phyloP scores from a whole-genome alignment of 1,140 invertebrate genomes.

The Trichonephila inaurata region DNA sequence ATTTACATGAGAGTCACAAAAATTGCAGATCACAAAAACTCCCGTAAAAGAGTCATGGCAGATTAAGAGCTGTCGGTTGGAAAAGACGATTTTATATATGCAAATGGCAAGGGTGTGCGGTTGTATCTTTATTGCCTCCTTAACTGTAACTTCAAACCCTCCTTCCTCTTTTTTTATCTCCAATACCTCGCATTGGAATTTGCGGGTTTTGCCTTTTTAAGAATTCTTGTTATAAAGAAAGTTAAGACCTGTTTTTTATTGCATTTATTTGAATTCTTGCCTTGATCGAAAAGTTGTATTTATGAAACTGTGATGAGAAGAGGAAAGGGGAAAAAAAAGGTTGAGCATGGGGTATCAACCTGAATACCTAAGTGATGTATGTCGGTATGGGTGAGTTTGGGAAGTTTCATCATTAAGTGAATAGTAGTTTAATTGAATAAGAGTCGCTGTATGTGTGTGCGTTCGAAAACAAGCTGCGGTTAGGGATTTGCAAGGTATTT shows the following conservation, averaged over 20 bases:
- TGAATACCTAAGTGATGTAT: not conserved
- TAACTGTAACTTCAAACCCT: constrained; percentile 37
- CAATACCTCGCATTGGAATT: constrained; percentile 19
- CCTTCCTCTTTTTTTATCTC: not conserved
- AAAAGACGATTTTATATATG: constrained; percentile 56
- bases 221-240: constrained; percentile 38
- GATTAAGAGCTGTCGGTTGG: constrained; percentile 45
- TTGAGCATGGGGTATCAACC: not conserved
- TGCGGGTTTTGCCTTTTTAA: constrained; percentile 52
- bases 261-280: constrained; percentile 48
- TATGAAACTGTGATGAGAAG: not conserved
- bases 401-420: constrained; percentile 9
- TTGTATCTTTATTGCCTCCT: constrained; percentile 60
- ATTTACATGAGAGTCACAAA: constrained; percentile 57
- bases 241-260: constrained; percentile 56
- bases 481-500: not conserved
- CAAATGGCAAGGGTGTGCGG: constrained; percentile 44
- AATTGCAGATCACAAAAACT: constrained; percentile 54
- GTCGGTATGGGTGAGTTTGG: not conserved
- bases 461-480: not conserved
- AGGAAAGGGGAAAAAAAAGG: not conserved
- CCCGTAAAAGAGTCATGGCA: constrained; percentile 47
- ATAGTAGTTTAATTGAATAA: constrained; percentile 35
- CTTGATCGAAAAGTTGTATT: constrained; percentile 1
- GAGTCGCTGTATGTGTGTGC: not conserved